Base-by-base conservation (phyloP, 2,888 invertebrate species). In the Drosophila pegasa region DNA sequence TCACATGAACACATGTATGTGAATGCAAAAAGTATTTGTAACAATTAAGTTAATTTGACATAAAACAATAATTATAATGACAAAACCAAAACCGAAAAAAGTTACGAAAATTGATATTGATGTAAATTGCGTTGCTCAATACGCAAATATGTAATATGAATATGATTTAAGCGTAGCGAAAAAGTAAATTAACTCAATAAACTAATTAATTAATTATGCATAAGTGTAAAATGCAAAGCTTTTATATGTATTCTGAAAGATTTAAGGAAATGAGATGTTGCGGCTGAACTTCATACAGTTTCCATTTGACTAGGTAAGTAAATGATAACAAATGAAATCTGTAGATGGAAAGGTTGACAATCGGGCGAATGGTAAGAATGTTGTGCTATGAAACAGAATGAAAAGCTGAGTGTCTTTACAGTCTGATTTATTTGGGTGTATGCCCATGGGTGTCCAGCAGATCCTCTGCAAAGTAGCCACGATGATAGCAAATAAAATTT, bases 11-110 rank as follows among this genome's bases (percentile, higher is more conserved):
- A 77, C 58, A 62, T 65, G 61, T 66, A 73, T 60, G 59, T 73
- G 74, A 73, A 75, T 73, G 63, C 78, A 12, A 37, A 37, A 37
- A 48, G 38, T 82, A 75, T 70, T 76, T 78, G 73, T 77, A 85
- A 75, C 69, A 74, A 76, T 76, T 89, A 87, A 86, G 88, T 74
- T 87, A 78, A 75, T 87, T 89, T 84, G 90, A 90, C 89, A 86
- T 65, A 85, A 89, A 84, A 90, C 89, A 89, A 89, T 89, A 89
- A 90, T 69, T 78, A 76, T 79, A 85, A 74, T 73, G 76, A 61
- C 65, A 65, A 84, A 69, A 52, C 47, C 35, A n/a, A 12, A 20
- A 25, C 35, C 45, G 51, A 25, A 22, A 35, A 0, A 25, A 43
- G n/a, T 45, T 27, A 27, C 16, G 27, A 45, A 45, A 45, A 27